Evolutionary conservation across 2,888 invertebrate species (phyloP).

Genomic region (Anthrax anthrax): DNA sequence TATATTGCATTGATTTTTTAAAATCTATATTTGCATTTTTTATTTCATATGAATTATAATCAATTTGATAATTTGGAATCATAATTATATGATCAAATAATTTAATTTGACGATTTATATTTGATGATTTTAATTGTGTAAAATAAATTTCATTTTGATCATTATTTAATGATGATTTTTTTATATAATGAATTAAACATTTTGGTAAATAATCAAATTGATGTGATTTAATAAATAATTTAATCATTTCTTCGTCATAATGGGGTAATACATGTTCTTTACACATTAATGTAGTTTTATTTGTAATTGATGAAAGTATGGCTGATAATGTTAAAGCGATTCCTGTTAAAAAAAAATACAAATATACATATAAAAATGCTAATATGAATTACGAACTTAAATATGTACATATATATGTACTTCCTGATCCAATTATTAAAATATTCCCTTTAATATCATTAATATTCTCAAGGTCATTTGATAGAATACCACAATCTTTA

Average conservation of each 20-base stretch:
- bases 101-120: not conserved
- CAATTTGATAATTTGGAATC: not conserved
- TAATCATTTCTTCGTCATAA: constrained; percentile 2
- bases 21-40: too few species aligned
- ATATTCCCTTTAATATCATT: not conserved
- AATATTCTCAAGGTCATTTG: not conserved
- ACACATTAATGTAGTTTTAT: not conserved
- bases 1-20: too few species aligned
- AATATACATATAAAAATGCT: not conserved
- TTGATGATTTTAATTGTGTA: not conserved
- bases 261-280: not conserved
- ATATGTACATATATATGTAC: not conserved
- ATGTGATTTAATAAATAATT: not conserved
- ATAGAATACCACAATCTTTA: not conserved
- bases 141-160: not conserved
- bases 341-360: not conserved
- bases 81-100: not conserved
- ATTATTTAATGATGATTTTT: not conserved
- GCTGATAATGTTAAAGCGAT: not conserved
- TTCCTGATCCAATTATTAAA: constrained; percentile 1
- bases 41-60: not conserved
- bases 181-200: not conserved
- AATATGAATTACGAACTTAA: too few species aligned
- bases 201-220: not conserved
- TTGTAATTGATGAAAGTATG: not conserved